These are phyloP conservation scores for Phaedon cochleariae DNA, from an alignment of 2,888 invertebrate genomes.

Conservation along the genomic window DNA sequence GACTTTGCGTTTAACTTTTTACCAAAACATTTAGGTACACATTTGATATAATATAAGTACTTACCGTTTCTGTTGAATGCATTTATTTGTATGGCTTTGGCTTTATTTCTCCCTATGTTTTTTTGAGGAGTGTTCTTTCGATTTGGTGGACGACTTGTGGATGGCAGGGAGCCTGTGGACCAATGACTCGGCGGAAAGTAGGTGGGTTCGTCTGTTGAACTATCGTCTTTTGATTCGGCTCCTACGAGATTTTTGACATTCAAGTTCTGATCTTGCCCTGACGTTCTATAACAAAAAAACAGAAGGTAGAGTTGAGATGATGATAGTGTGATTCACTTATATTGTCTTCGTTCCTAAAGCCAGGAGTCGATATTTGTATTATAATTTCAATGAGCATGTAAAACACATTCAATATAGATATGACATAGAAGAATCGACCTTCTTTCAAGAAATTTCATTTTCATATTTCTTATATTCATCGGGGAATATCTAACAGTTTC, in stretches of 20 bases:
- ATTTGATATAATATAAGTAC: conserved; percentile 10
- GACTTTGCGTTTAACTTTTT: too few relatives aligned
- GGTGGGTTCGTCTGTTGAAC: conserved; percentile 61
- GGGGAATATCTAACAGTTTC: too few relatives aligned
- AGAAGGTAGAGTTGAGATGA: not conserved
- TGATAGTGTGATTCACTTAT: too few relatives aligned
- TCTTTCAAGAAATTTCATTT: too few relatives aligned
- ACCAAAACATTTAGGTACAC: too few relatives aligned
- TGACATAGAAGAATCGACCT: too few relatives aligned
- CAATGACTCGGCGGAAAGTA: conserved; percentile 67
- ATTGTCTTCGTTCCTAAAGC: too few relatives aligned
- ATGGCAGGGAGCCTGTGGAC: conserved; percentile 62
- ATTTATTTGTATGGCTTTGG: conserved; percentile 4
- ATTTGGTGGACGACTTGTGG: conserved; percentile 26
- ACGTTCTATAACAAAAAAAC: conserved; percentile 5
- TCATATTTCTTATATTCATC: too few relatives aligned
- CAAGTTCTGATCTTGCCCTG: conserved; percentile 25
- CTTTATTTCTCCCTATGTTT: conserved; percentile 20
- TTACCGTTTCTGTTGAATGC: conserved; percentile 5
- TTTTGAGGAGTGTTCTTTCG: conserved; percentile 15
- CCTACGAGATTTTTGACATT: conserved; percentile 59
- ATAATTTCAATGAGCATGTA: too few relatives aligned
- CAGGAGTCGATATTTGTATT: too few relatives aligned
- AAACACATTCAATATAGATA: too few relatives aligned
- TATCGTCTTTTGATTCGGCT: conserved; percentile 62